Evolutionary conservation across 92 coral and sea anemone species (phyloP), one percentile per base, ranked within the genome.

Genomic region (Zoanthus gigantus): DNA sequence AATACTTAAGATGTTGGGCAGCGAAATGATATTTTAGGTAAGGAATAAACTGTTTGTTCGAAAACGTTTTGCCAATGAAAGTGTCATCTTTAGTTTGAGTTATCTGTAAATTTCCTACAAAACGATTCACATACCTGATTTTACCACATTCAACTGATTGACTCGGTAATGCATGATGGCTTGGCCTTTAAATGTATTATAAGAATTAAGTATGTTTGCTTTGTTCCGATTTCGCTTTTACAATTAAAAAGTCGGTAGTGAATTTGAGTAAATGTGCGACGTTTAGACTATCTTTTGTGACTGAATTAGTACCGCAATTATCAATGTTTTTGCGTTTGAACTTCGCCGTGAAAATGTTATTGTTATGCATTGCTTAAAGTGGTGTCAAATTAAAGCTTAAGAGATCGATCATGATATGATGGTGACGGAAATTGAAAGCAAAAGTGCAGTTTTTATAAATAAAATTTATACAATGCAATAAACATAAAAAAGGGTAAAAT

Each of bases 101-200:
- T 7, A 7, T 50, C 5, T 50, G 56, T 50, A 50, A 50, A 50
- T 7, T 63, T n/a, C 9, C 28, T 4, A 5, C 0, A 6, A 30
- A 23, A 13, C 10, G 44, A 11, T 5, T n/a, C 44, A 76, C 80
- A 17, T 76, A 76, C 80, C 80, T 76, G 80, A 76, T 47, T 50
- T 52, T 31, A 23, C 80, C 45, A 31, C 60, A 53, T 50, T 52
- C 65, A 23, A 76, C 63, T 76, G 80, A 50, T 28, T 48, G 80
- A 50, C 80, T 76, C 37, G 63, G 74, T 69, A 69, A 31, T 69
- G 74, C 74, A 69, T 69, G 45, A 1, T 32, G 37, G 10, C 34
- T 69, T 32, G 45, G 74, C 7, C 31, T 23, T 11, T 7, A 11
- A 28, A 7, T 28, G 29, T 23, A 34, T 4, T 61, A 9, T 0